Percentiles rank a stretch among this genome's conserved stretches.
Evolutionary conservation across 1,140 invertebrate genomes (phyloP).

Genomic region (Bactericera cockerelli): DNA sequence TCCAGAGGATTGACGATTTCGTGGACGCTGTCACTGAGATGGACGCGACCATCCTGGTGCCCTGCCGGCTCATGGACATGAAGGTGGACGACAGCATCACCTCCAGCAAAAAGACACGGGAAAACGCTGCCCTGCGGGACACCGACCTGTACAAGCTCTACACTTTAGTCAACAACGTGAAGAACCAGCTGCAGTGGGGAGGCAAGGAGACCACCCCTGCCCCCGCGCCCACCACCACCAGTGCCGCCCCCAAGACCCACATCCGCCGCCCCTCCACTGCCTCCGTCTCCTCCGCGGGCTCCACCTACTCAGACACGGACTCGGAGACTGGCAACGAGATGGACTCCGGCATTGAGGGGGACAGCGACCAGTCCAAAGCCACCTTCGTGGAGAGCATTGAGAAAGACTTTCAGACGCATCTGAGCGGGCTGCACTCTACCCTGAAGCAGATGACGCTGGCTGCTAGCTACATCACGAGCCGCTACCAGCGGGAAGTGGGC

Average conservation of each 20-base stretch:
- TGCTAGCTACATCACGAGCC: conserved; percentile 62
- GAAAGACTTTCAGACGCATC: conserved; percentile 50
- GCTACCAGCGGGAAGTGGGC: conserved; percentile 74
- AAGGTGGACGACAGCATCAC: conserved; percentile 36
- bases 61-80: conserved; percentile 70
- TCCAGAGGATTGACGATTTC: conserved; percentile 78
- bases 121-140: conserved; percentile 20
- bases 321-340: conserved; percentile 62
- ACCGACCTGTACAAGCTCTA: conserved; percentile 72
- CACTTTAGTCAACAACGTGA: conserved; percentile 65
- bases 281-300: conserved; percentile 41
- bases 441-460: conserved; percentile 67
- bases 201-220: conserved; percentile 32
- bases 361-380: conserved; percentile 38
- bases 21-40: conserved; percentile 73
- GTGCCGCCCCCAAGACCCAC: conserved; percentile 34
- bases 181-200: conserved; percentile 70
- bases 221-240: conserved; percentile 20
- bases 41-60: conserved; percentile 79
- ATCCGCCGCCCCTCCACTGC: conserved; percentile 47
- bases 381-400: conserved; percentile 34
- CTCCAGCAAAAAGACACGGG: background rate
- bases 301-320: conserved; percentile 42
- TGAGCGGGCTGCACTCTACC: conserved; percentile 63
- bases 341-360: conserved; percentile 62